These are phyloP conservation scores for Sesia bembeciformis DNA, from an alignment of 2,888 invertebrate genomes.

Conservation along the genomic window DNA sequence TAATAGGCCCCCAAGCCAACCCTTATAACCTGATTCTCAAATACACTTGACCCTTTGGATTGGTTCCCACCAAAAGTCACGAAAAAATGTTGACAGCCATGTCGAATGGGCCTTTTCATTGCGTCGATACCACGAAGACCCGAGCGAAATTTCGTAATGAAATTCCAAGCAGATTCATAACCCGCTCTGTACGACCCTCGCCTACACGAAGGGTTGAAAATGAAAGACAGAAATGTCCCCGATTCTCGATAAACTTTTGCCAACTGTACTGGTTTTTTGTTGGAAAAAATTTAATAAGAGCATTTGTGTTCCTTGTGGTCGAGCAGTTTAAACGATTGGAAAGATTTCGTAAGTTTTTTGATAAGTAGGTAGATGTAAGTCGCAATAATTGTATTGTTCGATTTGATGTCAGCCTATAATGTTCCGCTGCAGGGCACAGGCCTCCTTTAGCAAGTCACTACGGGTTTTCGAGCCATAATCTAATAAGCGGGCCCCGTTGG, in stretches of 20 bases:
- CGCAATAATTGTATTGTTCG: no score
- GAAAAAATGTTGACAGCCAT: not conserved
- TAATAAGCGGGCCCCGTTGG: not conserved
- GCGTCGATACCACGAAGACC: slow-evolving; percentile 21
- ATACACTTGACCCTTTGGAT: not conserved
- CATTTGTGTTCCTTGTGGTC: no score
- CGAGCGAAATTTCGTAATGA: slow-evolving; percentile 42
- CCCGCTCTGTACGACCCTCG: slow-evolving; percentile 13
- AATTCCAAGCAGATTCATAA: slow-evolving; percentile 50
- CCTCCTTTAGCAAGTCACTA: no score
- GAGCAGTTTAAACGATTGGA: no score
- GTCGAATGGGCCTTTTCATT: slow-evolving; percentile 15
- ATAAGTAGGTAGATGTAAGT: no score
- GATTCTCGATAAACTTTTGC: slow-evolving; percentile 1
- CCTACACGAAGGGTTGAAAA: slow-evolving; percentile 19
- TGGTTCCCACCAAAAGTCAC: not conserved
- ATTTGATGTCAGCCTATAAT: no score
- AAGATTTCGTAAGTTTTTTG: no score
- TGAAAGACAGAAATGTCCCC: slow-evolving; percentile 1
- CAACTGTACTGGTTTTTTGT: not conserved
- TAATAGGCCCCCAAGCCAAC: no score
- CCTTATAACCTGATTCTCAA: no score
- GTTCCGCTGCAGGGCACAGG: no score
- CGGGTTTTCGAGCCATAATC: not conserved
- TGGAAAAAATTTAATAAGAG: no score